Conservation (phyloP, 2,888 invertebrate genomes). For the Hyppa rectilinea region DNA sequence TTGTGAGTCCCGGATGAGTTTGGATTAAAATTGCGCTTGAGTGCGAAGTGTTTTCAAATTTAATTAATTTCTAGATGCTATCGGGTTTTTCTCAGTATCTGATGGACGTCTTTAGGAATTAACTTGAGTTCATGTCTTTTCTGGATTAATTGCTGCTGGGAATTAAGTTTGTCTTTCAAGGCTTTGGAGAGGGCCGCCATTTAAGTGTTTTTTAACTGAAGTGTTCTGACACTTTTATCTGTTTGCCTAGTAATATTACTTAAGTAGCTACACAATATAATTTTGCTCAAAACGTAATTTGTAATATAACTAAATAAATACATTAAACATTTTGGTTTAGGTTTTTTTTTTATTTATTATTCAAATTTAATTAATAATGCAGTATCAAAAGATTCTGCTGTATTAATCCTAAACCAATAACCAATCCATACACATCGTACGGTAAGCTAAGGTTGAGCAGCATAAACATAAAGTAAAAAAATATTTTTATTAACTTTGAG, state of each 20-base stretch:
- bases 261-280: background rate
- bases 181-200: conserved; percentile 6
- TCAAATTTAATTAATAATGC: too few relatives aligned
- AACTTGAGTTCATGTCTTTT: conserved; percentile 30
- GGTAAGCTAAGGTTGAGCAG: background rate
- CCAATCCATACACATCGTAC: background rate
- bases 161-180: conserved; percentile 16
- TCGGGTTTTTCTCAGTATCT: conserved; percentile 53
- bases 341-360: too few relatives aligned
- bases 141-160: conserved; percentile 26
- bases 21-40: conserved; percentile 55
- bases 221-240: background rate
- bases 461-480: too few relatives aligned
- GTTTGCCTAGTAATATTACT: background rate
- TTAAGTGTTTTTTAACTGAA: conserved; percentile 6
- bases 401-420: background rate
- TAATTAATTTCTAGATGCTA: conserved; percentile 70
- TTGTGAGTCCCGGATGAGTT: conserved; percentile 54
- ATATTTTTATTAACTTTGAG: too few relatives aligned
- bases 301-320: background rate
- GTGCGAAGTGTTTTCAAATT: conserved; percentile 66
- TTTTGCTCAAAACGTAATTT: background rate
- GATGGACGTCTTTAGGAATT: conserved; percentile 41
- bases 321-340: background rate
- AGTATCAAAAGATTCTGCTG: too few relatives aligned